Conservation (phyloP, 2,888 invertebrate species). For the Aleiodes leptofemur region DNA sequence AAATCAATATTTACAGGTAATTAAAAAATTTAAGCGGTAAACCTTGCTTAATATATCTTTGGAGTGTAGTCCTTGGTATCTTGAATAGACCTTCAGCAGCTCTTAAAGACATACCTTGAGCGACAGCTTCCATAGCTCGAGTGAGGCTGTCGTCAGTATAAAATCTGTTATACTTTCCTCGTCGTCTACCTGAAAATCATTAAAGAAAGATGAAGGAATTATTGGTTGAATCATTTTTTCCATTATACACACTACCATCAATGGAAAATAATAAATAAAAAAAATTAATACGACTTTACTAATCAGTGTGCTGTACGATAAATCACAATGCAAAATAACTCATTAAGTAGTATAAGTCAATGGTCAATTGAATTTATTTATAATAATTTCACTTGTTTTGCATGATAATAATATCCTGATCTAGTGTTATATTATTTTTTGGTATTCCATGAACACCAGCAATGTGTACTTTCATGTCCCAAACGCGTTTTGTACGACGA, state of each 20-base stretch:
- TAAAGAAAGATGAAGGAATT: constrained; percentile 24
- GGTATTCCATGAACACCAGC: constrained; percentile 51
- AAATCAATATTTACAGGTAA: background rate
- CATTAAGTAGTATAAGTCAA: no score
- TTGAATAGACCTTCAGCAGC: constrained; percentile 62
- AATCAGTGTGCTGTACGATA: no score
- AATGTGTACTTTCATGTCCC: constrained; percentile 56
- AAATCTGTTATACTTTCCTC: constrained; percentile 36
- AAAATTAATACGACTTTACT: background rate
- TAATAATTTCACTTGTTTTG: constrained; percentile 32
- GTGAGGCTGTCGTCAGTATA: constrained; percentile 49
- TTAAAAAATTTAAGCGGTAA: constrained; percentile 45
- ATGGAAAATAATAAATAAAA: background rate
- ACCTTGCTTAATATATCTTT: constrained; percentile 62
- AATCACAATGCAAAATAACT: no score
- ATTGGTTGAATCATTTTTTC: background rate
- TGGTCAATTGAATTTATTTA: background rate
- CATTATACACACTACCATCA: background rate
- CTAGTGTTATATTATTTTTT: constrained; percentile 43
- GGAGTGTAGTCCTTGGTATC: constrained; percentile 64
- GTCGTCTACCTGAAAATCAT: constrained; percentile 41
- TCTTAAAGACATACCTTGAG: constrained; percentile 65
- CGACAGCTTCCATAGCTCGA: constrained; percentile 63
- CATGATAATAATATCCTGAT: constrained; percentile 49
- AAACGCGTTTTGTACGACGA: constrained; percentile 80